Percentiles rank a stretch among this genome's conserved stretches.
Conservation (phyloP, 2,888 invertebrate species). For the Clivina fossor region DNA sequence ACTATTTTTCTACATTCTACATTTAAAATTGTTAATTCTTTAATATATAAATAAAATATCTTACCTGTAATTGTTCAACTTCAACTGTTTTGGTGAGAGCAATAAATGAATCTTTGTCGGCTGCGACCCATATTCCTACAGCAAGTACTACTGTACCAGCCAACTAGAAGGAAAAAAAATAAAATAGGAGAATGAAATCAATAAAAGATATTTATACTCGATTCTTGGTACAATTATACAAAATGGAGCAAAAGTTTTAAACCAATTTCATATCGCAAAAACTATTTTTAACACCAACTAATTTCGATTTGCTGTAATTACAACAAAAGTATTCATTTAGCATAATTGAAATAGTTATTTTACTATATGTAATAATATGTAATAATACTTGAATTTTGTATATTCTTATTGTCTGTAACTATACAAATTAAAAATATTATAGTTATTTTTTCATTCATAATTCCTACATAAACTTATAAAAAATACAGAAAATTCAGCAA, state of each 20-base stretch:
- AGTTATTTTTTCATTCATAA: too few relatives aligned
- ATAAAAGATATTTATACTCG: slow-evolving; percentile 1
- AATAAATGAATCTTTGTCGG: slow-evolving; percentile 68
- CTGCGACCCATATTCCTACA: slow-evolving; percentile 69
- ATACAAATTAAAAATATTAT: too few relatives aligned
- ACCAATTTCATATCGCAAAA: background rate
- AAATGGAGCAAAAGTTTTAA: too few relatives aligned
- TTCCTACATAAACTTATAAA: too few relatives aligned
- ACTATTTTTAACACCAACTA: background rate
- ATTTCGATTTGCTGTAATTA: background rate
- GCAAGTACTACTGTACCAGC: slow-evolving; percentile 65
- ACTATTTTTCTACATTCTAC: too few relatives aligned
- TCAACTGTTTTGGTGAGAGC: slow-evolving; percentile 61
- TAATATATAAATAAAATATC: slow-evolving; percentile 44
- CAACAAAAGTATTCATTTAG: too few relatives aligned
- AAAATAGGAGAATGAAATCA: slow-evolving; percentile 25
- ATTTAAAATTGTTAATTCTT: background rate
- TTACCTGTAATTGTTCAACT: slow-evolving; percentile 60
- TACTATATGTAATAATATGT: too few relatives aligned
- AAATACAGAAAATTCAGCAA: too few relatives aligned
- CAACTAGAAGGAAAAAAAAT: slow-evolving; percentile 56
- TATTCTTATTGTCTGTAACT: too few relatives aligned
- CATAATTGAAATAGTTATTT: too few relatives aligned
- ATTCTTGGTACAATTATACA: too few relatives aligned
- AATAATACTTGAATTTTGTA: too few relatives aligned